A percentile compares a stretch with the other conserved stretches of the same genome.
These are phyloP conservation scores for Ormyrus labotus DNA, from an alignment of 2,888 invertebrate genomes.

Conservation along the genomic window DNA sequence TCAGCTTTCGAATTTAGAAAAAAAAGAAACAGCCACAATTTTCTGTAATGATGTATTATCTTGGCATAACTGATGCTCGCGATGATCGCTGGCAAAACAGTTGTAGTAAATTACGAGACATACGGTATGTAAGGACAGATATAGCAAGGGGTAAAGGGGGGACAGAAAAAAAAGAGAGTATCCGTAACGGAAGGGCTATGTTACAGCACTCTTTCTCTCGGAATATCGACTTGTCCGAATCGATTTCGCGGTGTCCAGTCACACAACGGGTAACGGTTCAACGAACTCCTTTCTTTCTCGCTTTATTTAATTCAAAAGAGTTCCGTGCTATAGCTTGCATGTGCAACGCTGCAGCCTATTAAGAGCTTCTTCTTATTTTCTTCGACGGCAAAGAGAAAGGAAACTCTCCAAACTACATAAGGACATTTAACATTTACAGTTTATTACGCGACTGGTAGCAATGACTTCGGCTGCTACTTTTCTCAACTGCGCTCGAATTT, in stretches of 20 bases:
- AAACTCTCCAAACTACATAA: conserved; percentile 24
- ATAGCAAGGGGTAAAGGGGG: no score
- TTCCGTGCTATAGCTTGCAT: conserved; percentile 28
- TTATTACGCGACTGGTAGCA: conserved; percentile 7
- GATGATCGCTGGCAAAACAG: no score
- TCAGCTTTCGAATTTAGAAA: no score
- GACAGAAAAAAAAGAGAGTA: conserved; percentile 1
- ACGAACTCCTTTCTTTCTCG: conserved; percentile 56
- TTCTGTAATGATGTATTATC: no score
- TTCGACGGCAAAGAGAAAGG: not conserved
- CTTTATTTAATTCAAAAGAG: conserved; percentile 57
- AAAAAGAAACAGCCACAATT: no score
- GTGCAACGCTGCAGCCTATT: conserved; percentile 32
- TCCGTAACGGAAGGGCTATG: not conserved
- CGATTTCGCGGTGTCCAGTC: conserved; percentile 39
- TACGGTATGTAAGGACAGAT: no score
- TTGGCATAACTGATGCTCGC: no score
- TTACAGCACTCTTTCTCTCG: not conserved
- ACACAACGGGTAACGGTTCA: conserved; percentile 37
- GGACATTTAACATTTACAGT: conserved; percentile 49
- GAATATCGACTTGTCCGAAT: conserved; percentile 56
- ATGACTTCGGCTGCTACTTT: no score
- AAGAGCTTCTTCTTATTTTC: conserved; percentile 36
- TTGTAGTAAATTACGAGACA: no score
- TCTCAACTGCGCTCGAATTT: no score